Conservation (phyloP, 2,888 invertebrate species). For the Ophion obscuratus region DNA sequence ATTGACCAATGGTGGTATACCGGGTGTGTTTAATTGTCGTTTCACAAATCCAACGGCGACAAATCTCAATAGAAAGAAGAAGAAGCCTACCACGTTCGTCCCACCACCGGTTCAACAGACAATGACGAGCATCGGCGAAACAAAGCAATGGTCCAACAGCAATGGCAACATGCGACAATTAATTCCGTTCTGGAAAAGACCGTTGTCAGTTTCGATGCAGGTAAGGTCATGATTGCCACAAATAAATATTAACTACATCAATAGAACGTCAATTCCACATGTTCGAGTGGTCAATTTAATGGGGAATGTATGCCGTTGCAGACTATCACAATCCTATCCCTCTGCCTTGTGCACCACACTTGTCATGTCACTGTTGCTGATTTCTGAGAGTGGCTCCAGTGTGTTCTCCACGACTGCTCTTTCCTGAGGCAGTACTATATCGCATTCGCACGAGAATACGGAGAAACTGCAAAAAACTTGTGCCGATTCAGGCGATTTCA, state of each 20-base stretch:
- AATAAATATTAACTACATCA: not conserved
- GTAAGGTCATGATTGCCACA: conserved; percentile 69
- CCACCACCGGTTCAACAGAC: conserved; percentile 87
- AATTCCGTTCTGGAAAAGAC: conserved; percentile 91
- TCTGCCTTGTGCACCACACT: no score
- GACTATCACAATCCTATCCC: not conserved
- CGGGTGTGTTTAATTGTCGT: conserved; percentile 95
- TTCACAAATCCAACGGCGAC: conserved; percentile 90
- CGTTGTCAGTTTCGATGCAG: conserved; percentile 85
- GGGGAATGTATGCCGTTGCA: no score
- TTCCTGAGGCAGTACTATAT: no score
- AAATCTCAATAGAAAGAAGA: conserved; percentile 92
- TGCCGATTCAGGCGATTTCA: no score
- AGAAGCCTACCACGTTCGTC: conserved; percentile 95
- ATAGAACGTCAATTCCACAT: no score
- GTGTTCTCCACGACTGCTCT: no score
- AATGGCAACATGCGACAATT: conserved; percentile 77
- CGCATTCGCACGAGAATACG: no score
- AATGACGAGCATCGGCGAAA: conserved; percentile 75
- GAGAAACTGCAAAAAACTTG: no score
- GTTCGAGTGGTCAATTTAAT: no score
- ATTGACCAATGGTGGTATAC: conserved; percentile 85
- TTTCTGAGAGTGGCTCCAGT: no score
- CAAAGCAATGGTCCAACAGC: conserved; percentile 78
- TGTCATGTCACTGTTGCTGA: no score